Evolutionary conservation across 1,140 invertebrate genomes (phyloP).

Genomic region (Euura lappo): DNA sequence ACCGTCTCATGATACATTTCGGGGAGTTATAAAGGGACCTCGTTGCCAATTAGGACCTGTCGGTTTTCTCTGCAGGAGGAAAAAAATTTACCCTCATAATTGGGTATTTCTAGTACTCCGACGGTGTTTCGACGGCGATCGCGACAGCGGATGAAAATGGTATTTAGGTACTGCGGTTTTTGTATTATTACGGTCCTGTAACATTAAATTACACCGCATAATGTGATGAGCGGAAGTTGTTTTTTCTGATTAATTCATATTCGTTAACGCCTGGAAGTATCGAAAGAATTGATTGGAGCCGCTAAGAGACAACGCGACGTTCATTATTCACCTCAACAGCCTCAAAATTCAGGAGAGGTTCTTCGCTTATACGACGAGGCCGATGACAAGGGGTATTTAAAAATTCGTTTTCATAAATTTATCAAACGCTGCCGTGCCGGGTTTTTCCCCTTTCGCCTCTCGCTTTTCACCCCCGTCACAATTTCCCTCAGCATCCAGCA

Average conservation of each 20-base stretch:
- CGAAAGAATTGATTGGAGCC: no score
- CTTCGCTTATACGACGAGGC: not conserved
- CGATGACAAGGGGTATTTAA: not conserved
- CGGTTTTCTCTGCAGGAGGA: not conserved
- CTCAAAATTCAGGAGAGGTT: not conserved
- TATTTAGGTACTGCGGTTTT: no score
- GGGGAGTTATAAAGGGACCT: not conserved
- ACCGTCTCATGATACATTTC: not conserved
- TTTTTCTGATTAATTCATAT: no score
- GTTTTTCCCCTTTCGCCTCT: no score
- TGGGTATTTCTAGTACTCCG: not conserved
- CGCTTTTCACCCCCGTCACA: no score
- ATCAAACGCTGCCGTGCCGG: not conserved
- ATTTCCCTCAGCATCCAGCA: not conserved
- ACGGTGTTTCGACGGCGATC: not conserved
- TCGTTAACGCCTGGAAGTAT: no score
- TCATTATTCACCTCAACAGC: not conserved
- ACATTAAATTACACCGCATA: no score
- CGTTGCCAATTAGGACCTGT: not conserved
- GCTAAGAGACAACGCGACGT: not conserved
- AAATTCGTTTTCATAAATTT: slow-evolving; percentile 7
- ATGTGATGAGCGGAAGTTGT: no score
- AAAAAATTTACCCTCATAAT: not conserved
- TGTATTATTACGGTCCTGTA: no score
- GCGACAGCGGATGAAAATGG: not conserved